Evolutionary conservation across 2,888 invertebrate species (phyloP).

Genomic region (Apamea anceps): DNA sequence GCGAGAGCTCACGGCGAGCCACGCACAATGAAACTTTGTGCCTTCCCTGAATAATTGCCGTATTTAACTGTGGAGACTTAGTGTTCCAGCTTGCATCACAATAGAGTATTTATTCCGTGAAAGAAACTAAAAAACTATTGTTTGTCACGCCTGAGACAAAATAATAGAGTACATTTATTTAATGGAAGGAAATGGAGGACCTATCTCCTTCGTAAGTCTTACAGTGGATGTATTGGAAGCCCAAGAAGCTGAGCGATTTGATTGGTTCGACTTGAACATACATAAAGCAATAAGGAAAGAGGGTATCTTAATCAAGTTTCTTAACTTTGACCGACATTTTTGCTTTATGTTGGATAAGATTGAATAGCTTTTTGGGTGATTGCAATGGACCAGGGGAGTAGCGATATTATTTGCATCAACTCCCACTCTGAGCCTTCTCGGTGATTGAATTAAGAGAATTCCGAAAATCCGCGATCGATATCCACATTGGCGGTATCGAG

Average conservation of each 20-base stretch:
- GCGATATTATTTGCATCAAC: slow-evolving; percentile 16
- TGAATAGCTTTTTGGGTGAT: slow-evolving; percentile 31
- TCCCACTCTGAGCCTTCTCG: background rate
- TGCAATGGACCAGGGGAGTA: background rate
- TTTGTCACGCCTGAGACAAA: slow-evolving; percentile 60
- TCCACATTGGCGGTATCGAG: background rate
- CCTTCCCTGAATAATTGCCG: slow-evolving; percentile 87
- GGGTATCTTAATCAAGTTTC: slow-evolving; percentile 51
- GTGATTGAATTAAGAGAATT: slow-evolving; percentile 10
- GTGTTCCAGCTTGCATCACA: slow-evolving; percentile 78
- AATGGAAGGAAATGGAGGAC: slow-evolving; percentile 24
- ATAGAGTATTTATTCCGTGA: slow-evolving; percentile 80
- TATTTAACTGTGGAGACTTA: slow-evolving; percentile 84
- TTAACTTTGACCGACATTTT: slow-evolving; percentile 42
- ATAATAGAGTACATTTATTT: slow-evolving; percentile 57
- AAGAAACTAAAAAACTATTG: slow-evolving; percentile 81
- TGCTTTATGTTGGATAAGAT: slow-evolving; percentile 26
- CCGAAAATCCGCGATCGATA: background rate
- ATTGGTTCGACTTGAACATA: slow-evolving; percentile 47
- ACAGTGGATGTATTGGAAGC: slow-evolving; percentile 28
- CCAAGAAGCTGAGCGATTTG: slow-evolving; percentile 28
- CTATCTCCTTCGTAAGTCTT: background rate
- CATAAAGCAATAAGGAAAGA: slow-evolving; percentile 49
- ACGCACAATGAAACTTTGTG: slow-evolving; percentile 84
- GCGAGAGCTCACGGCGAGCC: slow-evolving; percentile 73